phyloP scores from a whole-genome alignment of 2,113 vertebrate species.

The Ophthalmolycus amberensis region DNA sequence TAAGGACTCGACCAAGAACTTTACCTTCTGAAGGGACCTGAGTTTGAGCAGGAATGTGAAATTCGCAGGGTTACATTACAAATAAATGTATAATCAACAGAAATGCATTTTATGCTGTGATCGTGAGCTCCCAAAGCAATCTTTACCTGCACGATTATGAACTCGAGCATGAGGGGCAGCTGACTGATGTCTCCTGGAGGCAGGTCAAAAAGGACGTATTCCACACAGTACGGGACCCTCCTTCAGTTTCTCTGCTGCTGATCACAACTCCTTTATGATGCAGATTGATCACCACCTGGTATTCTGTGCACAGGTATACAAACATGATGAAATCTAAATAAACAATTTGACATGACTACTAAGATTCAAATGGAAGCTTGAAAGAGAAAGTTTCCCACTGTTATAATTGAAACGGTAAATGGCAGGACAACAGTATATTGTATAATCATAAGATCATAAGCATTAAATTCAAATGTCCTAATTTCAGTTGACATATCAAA shows the following conservation, averaged over 20 bases:
- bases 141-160: constrained; percentile 78
- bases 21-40: constrained; percentile 56
- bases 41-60: constrained; percentile 52
- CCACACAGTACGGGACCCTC: constrained; percentile 72
- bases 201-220: constrained; percentile 82
- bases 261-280: constrained; percentile 62
- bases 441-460: neutral
- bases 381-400: neutral
- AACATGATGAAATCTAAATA: neutral
- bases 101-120: neutral
- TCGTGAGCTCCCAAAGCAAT: neutral
- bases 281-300: constrained; percentile 77
- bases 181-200: constrained; percentile 78
- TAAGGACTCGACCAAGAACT: constrained; percentile 70
- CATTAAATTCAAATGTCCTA: neutral
- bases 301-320: constrained; percentile 67
- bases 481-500: neutral
- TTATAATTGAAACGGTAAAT: neutral
- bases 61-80: neutral
- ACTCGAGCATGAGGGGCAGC: constrained; percentile 75
- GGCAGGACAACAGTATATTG: neutral
- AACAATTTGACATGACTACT: neutral
- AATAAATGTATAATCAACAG: neutral
- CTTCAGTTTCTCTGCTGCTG: constrained; percentile 73
- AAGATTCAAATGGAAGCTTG: neutral